Evolutionary conservation across 2,113 vertebrate genomes (phyloP).

Genomic region (Aptenodytes forsteri): DNA sequence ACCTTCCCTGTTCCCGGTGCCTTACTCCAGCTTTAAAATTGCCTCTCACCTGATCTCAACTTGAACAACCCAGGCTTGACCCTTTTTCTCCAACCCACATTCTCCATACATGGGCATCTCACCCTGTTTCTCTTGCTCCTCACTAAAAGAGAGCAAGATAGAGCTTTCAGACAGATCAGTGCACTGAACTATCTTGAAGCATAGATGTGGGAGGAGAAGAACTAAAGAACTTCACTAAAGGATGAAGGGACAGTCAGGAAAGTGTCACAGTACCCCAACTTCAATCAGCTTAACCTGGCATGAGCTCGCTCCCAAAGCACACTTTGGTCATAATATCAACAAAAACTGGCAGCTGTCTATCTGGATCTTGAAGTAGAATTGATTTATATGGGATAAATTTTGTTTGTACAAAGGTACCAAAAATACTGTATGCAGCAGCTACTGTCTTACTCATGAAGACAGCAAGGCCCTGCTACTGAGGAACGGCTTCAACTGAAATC

Average conservation of each 20-base stretch:
- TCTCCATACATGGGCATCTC: background rate
- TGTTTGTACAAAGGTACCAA: background rate
- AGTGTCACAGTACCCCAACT: accelerated
- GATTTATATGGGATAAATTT: background rate
- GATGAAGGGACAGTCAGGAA: background rate
- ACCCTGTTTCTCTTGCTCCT: background rate
- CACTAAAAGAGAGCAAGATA: background rate
- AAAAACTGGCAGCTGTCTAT: background rate
- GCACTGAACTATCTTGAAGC: accelerated
- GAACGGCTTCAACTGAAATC: background rate
- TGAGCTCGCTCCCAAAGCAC: background rate
- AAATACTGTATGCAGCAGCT: too few relatives aligned
- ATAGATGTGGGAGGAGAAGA: background rate
- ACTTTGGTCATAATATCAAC: accelerated
- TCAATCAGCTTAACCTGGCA: background rate
- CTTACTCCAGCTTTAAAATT: background rate
- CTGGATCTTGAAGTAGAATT: background rate
- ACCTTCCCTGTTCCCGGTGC: background rate
- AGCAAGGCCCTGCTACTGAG: background rate
- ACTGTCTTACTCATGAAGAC: background rate
- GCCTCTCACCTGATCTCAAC: background rate
- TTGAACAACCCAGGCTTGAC: background rate
- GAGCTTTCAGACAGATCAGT: too few relatives aligned
- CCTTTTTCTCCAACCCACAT: background rate
- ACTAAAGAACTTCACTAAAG: background rate